Percentiles rank a stretch among this genome's conserved stretches.
Conservation (phyloP, 2,888 invertebrate species). For the Nemoura dubitans region DNA sequence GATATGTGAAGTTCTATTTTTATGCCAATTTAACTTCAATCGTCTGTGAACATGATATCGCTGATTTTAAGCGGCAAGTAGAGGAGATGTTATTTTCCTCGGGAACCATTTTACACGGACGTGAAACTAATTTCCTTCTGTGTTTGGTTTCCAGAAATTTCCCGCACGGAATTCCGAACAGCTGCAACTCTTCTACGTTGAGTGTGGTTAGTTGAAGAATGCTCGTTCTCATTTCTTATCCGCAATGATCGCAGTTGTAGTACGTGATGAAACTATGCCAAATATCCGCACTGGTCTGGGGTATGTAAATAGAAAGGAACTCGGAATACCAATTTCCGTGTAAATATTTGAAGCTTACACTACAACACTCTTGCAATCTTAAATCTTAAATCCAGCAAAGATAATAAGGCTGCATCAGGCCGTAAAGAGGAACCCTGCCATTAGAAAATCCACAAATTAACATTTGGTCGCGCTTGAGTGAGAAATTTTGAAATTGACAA, state of each 20-base stretch:
- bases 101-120: neutral
- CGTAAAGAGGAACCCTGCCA: neutral
- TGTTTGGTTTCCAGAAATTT: neutral
- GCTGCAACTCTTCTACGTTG: neutral
- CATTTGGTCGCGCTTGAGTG: neutral
- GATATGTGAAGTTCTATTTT: neutral
- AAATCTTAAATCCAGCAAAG: neutral
- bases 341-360: neutral
- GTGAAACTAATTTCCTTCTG: neutral
- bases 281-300: neutral
- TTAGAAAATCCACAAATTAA: neutral
- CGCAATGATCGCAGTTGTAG: neutral
- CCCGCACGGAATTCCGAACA: neutral
- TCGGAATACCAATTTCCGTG: neutral
- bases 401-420: neutral
- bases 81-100: too few relatives aligned
- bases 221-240: neutral
- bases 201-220: slow-evolving; percentile 7
- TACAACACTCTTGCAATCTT: too few relatives aligned
- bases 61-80: neutral
- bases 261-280: slow-evolving; percentile 12
- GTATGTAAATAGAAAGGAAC: neutral
- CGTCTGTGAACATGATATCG: neutral
- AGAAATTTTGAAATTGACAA: neutral
- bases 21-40: neutral